Conservation (phyloP, 2,888 invertebrate genomes). For the Didymodactylos carnosus region DNA sequence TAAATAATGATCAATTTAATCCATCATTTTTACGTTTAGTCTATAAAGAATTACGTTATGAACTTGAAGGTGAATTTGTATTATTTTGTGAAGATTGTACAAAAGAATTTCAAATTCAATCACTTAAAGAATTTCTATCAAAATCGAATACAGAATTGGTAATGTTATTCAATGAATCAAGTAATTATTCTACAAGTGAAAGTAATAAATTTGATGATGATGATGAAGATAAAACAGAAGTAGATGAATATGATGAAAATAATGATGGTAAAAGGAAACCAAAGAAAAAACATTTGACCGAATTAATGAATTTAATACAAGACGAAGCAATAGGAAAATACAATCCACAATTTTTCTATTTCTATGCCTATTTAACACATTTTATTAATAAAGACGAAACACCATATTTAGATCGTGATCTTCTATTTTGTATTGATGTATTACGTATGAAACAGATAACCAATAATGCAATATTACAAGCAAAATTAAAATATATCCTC, state of each 20-base stretch:
- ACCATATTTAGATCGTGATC: conserved; percentile 9
- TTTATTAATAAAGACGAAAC: conserved; percentile 3
- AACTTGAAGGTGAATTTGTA: conserved; percentile 4
- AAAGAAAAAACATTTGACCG: conserved; percentile 1
- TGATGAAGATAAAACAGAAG: too few relatives aligned
- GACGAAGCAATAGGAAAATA: conserved; percentile 5
- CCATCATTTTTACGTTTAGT: background rate
- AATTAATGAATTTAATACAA: conserved; percentile 4
- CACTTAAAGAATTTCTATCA: background rate
- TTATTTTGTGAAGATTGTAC: conserved; percentile 4
- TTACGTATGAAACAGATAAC: conserved; percentile 1
- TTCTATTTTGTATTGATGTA: conserved; percentile 12
- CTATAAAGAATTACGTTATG: background rate
- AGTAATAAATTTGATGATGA: background rate
- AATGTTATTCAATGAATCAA: background rate
- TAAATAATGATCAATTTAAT: background rate
- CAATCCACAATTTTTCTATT: background rate
- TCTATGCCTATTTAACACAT: conserved; percentile 11
- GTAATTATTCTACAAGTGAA: too few relatives aligned
- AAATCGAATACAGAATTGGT: background rate
- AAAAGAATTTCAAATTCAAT: background rate
- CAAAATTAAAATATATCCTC: background rate
- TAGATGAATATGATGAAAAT: background rate
- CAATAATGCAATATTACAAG: background rate
- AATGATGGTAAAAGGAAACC: conserved; percentile 5